Base-by-base conservation (phyloP, 2,888 invertebrate species). In the Tetragonula carbonaria region DNA sequence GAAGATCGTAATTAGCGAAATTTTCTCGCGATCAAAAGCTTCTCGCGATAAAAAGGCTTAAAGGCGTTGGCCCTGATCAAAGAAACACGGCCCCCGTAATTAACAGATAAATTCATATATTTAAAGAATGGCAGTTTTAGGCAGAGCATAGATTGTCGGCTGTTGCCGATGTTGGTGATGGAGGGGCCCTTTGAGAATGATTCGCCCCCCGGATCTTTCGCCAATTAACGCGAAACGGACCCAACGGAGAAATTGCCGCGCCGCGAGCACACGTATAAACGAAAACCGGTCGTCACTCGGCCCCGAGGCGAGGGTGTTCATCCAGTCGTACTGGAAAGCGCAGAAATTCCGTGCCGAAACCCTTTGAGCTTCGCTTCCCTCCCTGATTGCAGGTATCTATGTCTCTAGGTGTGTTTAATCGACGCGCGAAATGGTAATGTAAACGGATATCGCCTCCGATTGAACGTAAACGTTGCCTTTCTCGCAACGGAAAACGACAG, bases 341-440 rank as follows among this genome's bases (percentile, higher is more conserved):
- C 63, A 76, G 83, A 81, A 88, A 86, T 86, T 84, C 88, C 50
- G 67, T 71, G 74, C n/a, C 53, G 59, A 62, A 2, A 38, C 6
- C 16, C 83, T 84, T 88, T 85, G 88, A 90, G 78, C 82, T 71
- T 55, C 68, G 38, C 38, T 67, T 66, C 71, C 72, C 78, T 63
- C 66, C 59, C 74, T 86, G 87, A 87, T 89, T 81, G 84, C 88
- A 83, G 83, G 78, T 87, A 83, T 82, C 80, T 79, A 33, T 66
- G 81, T 57, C 75, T 70, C 33, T 71, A 70, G 85, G 62, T 80
- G 50, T 65, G 73, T 82, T 89, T 84, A 86, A 88, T 80, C 79
- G 74, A 21, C 62, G 73, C 87, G 81, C 50, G 33, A 55, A 71
- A 65, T 77, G 59, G 51, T 23, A 45, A 68, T 51, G 72, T 18